Evolutionary conservation across 2,113 vertebrate genomes (phyloP).

Genomic region (Chaetodon trifascialis): DNA sequence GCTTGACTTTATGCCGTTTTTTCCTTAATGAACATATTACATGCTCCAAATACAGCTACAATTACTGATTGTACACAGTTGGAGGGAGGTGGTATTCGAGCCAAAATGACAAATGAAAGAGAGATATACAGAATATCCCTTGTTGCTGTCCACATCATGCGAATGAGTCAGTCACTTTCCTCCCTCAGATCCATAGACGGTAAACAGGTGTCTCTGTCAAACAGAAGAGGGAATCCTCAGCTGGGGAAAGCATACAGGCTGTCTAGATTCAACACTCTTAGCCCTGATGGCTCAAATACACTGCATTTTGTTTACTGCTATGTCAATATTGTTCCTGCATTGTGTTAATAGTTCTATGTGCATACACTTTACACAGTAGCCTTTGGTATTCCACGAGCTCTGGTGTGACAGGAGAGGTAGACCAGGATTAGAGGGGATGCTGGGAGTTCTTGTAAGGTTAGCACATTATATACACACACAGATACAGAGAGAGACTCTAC

Average conservation of each 20-base stretch:
- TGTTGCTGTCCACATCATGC: background rate
- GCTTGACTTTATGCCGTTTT: background rate
- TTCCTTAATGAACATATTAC: background rate
- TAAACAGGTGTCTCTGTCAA: conserved; percentile 36
- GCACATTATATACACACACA: conserved; percentile 9
- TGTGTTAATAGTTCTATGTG: conserved; percentile 39
- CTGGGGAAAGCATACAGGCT: background rate
- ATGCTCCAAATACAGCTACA: background rate
- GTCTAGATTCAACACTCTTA: conserved; percentile 30
- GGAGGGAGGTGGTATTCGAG: background rate
- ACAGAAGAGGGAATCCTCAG: conserved; percentile 21
- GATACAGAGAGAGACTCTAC: conserved; percentile 3
- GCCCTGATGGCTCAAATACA: conserved; percentile 14
- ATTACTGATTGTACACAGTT: background rate
- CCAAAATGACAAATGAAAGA: background rate
- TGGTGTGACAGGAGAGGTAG: conserved; percentile 34
- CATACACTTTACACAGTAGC: conserved; percentile 35
- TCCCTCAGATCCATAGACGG: background rate
- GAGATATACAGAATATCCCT: background rate
- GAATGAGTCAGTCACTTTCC: background rate
- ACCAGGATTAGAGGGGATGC: conserved; percentile 24
- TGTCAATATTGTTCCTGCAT: conserved; percentile 35
- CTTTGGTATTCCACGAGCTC: conserved; percentile 5
- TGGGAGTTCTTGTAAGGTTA: conserved; percentile 50
- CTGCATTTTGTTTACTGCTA: conserved; percentile 48